Base-by-base conservation (phyloP, 2,888 invertebrate species). In the Heteropelma amictum region DNA sequence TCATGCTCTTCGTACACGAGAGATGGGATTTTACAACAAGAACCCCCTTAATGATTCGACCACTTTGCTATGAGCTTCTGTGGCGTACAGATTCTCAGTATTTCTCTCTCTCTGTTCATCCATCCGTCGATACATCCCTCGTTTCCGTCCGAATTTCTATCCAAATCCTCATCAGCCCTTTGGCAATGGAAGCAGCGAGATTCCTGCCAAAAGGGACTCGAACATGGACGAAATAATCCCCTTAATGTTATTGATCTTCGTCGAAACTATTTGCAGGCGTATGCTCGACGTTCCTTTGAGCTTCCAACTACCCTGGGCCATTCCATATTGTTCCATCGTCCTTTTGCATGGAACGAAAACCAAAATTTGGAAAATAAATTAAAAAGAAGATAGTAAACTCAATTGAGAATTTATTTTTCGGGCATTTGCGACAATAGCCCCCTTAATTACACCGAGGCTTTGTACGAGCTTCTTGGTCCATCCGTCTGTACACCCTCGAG, bases 101-200 rank as follows among this genome's bases (percentile, higher is more conserved):
- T 45, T 30, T 26, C 38, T 42, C 53, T 42, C 47, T n/a, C n/a
- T 72, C 51, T 60, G 53, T 19, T 8, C 51, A 42, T n/a, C 35
- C 23, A 17, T 38, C 38, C 33, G 4, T 51, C 35, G 56, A 35
- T 23, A 23, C 19, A 19, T 54, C 26, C 14, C 35, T 45, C 54
- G n/a, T 17, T 63, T 35, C 8, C 17, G 38, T 19, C n/a, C n/a
- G 63, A 38, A n/a, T 26, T 63, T 49, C 49, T 4, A n/a, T 12
- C 26, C 17, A 63, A 49, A 38, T 14, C 49, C 23, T 14, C 38
- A 38, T 63, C 7, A 6, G 38, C 38, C 49, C 33, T 63, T 63
- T 40, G 23, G 38, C 26, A 38, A 3, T 28, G 8, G 63, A 26
- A 51, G 12, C 63, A 26, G 5, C 19, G 19, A 51, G 38, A 26